Percentiles rank a stretch among this genome's conserved stretches.
These are phyloP conservation scores for Dolichotis patagonum DNA, from an alignment of 2,113 vertebrate species.

Conservation along the genomic window DNA sequence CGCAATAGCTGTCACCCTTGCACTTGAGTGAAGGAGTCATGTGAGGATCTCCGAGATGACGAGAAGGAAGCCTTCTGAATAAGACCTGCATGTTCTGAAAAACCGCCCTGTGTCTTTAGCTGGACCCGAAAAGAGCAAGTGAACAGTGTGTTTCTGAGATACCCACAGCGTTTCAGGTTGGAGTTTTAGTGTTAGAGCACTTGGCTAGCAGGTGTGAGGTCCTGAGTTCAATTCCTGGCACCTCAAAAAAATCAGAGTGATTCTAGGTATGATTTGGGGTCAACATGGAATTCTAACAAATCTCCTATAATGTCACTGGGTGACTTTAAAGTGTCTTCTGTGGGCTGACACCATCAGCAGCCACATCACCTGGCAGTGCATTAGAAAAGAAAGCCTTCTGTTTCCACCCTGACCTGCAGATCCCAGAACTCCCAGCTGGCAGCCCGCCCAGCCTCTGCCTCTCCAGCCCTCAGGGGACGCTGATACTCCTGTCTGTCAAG, in stretches of 20 bases:
- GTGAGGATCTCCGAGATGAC: too few relatives aligned
- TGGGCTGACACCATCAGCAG: accelerated
- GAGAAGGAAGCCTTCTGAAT: accelerated
- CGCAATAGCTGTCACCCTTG: background rate
- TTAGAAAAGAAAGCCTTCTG: background rate
- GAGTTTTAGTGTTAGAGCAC: background rate
- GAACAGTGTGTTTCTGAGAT: background rate
- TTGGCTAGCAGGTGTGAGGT: background rate
- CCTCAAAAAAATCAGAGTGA: background rate
- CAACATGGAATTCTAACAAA: accelerated
- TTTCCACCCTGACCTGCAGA: background rate
- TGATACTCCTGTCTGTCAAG: background rate
- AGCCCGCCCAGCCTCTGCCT: background rate
- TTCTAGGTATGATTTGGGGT: background rate
- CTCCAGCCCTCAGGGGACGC: background rate
- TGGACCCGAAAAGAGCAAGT: background rate
- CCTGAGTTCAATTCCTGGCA: background rate
- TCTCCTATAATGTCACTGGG: accelerated
- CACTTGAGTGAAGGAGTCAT: background rate
- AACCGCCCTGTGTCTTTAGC: background rate
- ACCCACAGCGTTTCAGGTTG: background rate
- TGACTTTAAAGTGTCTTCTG: background rate
- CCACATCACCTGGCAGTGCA: background rate
- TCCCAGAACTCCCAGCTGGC: background rate
- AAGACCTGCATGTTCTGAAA: background rate